Evolutionary conservation across 2,797 vertebrate species (phyloP), one percentile per base, ranked within the genome.

Genomic region (Oreortyx pictus): DNA sequence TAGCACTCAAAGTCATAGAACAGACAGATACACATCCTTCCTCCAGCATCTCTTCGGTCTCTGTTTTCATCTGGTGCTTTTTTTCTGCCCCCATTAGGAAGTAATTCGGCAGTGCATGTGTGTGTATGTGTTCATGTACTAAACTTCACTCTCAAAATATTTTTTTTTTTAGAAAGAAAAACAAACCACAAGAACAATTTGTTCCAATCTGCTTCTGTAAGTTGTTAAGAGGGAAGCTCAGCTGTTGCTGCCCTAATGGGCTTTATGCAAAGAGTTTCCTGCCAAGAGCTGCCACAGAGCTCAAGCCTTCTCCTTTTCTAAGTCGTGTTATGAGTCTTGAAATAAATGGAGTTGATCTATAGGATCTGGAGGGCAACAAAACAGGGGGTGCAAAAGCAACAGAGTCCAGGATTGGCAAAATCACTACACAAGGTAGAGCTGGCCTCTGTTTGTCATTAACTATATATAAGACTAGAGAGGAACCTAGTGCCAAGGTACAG

Each of bases 241-340:
- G 83, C 91, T 88, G 82, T 73, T 54, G 6, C 62, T 83, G 72
- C 77, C 86, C 82, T 92, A 59, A 82, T 54, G 71, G 86, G 68
- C 64, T 94, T 82, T 75, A 81, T 71, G 88, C 92, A 93, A 90
- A 93, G 66, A 33, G 7, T 62, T 88, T 90, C 77, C 86, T 96
- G 86, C 6, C 41, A 89, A 90, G 65, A 89, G 35, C 31, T n/a
- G 67, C 62, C 82, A 79, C 35, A 56, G 57, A 47, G 60, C 23
- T 81, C 61, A 43, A 57, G 86, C 60, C 60, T 68, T 10, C 29
- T 29, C 67, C 73, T 90, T 87, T 41, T 12, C 86, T 39, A 22
- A 50, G 44, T 14, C 85, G 62, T 35, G 3, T 35, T 46, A 31
- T 0, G 24, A 46, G 15, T 47, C 59, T 44, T 27, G 71, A 82